Evolutionary conservation across 2,113 vertebrate genomes (phyloP).

Genomic region (Gavialis gangeticus): DNA sequence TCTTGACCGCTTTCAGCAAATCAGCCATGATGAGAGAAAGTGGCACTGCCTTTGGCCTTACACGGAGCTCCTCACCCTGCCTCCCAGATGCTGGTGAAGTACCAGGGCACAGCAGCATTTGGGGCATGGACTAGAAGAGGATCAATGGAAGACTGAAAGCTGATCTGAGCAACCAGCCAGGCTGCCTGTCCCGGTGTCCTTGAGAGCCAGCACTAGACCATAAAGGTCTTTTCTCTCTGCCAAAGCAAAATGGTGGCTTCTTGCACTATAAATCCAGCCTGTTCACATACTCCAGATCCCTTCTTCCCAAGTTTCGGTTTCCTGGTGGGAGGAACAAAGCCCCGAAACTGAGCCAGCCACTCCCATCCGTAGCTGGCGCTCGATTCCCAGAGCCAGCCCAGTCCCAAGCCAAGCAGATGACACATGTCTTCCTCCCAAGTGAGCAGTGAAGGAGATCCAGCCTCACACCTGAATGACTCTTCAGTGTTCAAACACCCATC

Average conservation of each 20-base stretch:
- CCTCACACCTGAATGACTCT: neutral
- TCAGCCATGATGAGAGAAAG: neutral
- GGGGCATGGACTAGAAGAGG: neutral
- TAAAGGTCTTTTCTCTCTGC: neutral
- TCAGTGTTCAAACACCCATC: neutral
- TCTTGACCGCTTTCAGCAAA: neutral
- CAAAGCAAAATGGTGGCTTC: neutral
- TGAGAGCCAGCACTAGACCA: neutral
- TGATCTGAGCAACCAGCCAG: neutral
- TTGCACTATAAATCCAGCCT: neutral
- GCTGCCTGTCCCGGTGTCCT: neutral
- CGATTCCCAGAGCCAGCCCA: neutral
- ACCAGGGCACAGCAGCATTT: neutral
- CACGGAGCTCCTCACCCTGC: neutral
- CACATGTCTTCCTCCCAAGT: neutral
- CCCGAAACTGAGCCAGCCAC: neutral
- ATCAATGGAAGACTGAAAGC: neutral
- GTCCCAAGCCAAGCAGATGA: neutral
- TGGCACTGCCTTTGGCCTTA: neutral
- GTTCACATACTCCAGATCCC: neutral
- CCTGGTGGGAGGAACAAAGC: neutral
- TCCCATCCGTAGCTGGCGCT: neutral
- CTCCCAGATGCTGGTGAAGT: rapidly evolving
- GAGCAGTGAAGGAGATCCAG: neutral
- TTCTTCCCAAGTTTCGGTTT: neutral